Evolutionary conservation across 2,113 vertebrate species (phyloP), one percentile per base, ranked within the genome.

Genomic region (Austrofundulus limnaeus): DNA sequence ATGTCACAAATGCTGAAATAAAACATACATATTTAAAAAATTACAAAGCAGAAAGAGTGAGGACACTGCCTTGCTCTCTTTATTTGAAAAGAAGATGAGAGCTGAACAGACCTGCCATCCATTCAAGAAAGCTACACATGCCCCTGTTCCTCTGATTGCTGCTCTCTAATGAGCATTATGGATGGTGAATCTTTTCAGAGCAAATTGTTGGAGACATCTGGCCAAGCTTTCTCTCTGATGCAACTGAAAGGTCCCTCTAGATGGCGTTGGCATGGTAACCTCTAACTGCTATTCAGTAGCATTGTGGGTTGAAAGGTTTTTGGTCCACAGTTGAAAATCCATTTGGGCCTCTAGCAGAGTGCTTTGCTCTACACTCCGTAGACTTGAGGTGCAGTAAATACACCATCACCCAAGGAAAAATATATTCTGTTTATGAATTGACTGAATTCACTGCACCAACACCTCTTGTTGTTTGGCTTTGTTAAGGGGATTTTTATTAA

Each of bases 151-250:
- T 85, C 88, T 93, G 93, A 95, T 96, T 97, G 94, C 93, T 94
- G 93, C 94, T 94, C 94, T 89, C 90, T 95, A 94, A 96, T 93
- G 95, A 95, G 93, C 89, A 90, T 92, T 92, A 94, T 88, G 92
- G 89, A 89, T 47, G 72, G 90, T 89, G 90, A 94, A 94, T 94
- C 94, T 95, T 97, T 98, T 97, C 93, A 94, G 91, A 93, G 93
- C 91, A 96, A 97, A 96, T 98, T 95, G 94, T 95, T 96, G 96
- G 95, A 96, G 95, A 96, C 95, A 98, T 98, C 96, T 96, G 94
- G 94, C 93, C 93, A 95, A 92, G 94, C 94, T 96, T 97, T 97
- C 93, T 94, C 90, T 89, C 87, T 88, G 91, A 96, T 92, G 87
- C 93, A 83, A 91, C 90, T 92, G 90, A 95, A 93, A 95, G 82